Evolutionary conservation across 2,797 vertebrate genomes (phyloP).

Genomic region (Psittacula echo): DNA sequence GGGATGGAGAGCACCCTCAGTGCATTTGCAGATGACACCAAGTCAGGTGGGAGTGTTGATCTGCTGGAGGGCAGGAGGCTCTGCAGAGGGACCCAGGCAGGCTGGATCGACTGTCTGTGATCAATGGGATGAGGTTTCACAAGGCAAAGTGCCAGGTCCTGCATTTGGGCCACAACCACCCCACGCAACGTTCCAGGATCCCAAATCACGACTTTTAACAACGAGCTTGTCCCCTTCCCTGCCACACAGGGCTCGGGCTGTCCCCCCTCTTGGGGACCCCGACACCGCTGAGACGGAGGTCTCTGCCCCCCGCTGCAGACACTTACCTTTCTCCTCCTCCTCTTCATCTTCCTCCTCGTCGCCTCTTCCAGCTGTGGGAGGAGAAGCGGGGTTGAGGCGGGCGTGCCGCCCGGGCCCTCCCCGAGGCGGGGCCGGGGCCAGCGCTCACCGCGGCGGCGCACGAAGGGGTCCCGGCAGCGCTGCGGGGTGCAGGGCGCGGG

Average conservation of each 20-base stretch:
- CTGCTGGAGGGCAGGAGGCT: not conserved
- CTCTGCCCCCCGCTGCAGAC: not conserved
- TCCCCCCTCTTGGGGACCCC: not conserved
- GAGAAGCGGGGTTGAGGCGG: not conserved
- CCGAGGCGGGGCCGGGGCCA: not conserved
- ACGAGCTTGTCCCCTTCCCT: not conserved
- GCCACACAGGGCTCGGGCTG: not conserved
- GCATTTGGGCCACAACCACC: not conserved
- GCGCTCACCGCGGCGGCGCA: not conserved
- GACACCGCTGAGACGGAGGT: not conserved
- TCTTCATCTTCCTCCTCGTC: not conserved
- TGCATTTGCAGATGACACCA: not conserved
- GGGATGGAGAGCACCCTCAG: not conserved
- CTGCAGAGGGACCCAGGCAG: not conserved
- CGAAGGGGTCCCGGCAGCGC: not conserved
- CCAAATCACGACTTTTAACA: not conserved
- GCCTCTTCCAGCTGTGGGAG: not conserved
- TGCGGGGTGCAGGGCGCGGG: not conserved
- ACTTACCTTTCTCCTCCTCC: not conserved
- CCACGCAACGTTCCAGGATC: not conserved
- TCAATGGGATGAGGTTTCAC: not conserved
- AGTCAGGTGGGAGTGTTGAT: not conserved
- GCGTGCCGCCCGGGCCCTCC: not conserved
- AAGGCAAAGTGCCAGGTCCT: not conserved
- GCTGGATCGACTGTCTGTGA: not conserved